These are phyloP conservation scores for Bryconaethiops microstoma DNA, from an alignment of 2,797 vertebrate genomes.

Conservation along the genomic window DNA sequence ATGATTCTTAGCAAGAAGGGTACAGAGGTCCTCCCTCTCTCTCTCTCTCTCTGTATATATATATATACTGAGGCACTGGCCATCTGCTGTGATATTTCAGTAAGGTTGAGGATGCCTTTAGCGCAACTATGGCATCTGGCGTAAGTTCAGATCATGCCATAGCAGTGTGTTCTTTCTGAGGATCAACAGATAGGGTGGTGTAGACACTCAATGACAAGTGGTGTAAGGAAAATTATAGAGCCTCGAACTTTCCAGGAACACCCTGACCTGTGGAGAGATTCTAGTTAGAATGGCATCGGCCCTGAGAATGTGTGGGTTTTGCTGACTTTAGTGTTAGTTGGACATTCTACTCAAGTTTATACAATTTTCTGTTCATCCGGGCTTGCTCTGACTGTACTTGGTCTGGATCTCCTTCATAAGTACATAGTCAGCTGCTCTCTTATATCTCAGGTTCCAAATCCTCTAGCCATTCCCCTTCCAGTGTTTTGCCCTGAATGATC, in stretches of 20 bases:
- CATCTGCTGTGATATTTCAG: conserved; percentile 57
- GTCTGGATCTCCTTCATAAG: no score
- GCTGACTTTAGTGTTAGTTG: not conserved
- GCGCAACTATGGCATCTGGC: conserved; percentile 55
- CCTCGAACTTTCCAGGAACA: not conserved
- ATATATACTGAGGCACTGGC: conserved; percentile 46
- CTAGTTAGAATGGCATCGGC: not conserved
- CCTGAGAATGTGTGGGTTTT: not conserved
- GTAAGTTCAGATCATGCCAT: conserved; percentile 54
- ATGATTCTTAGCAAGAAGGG: not conserved
- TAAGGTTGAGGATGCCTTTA: conserved; percentile 50
- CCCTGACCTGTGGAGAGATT: conserved; percentile 15
- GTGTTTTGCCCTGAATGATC: no score
- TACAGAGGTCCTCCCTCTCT: no score
- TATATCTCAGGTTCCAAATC: no score
- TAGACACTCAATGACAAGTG: conserved; percentile 3
- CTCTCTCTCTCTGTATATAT: conserved; percentile 11
- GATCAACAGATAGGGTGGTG: conserved; percentile 46
- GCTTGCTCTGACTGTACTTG: not conserved
- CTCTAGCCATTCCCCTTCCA: no score
- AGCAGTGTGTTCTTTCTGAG: conserved; percentile 46
- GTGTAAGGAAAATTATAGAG: not conserved
- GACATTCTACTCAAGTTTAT: not conserved
- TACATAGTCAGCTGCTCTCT: no score
- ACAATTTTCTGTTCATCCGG: not conserved